Conservation (phyloP, 2,113 vertebrate genomes). For the Prinia subflava region DNA sequence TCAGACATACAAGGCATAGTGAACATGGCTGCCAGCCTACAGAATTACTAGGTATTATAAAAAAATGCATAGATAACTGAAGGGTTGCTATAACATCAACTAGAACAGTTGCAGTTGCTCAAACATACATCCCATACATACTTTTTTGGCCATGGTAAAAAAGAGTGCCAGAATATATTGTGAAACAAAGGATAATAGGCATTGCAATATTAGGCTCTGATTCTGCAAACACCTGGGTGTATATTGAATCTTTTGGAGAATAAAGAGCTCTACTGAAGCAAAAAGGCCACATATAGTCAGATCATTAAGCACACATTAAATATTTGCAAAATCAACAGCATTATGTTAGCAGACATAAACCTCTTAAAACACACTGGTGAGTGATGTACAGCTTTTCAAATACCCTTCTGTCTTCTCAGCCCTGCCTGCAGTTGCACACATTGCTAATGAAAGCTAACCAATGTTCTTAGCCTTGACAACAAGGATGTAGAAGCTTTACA, state of each 20-base stretch:
- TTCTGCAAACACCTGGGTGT: not conserved
- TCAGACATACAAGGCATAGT: slow-evolving; percentile 80
- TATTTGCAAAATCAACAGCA: not conserved
- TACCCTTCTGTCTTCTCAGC: not conserved
- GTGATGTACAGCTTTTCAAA: slow-evolving; percentile 23
- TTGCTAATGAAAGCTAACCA: slow-evolving; percentile 23
- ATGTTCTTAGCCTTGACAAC: not conserved
- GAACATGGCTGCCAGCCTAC: slow-evolving; percentile 72
- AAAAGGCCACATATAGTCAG: not conserved
- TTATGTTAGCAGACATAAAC: slow-evolving; percentile 48
- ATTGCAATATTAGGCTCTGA: slow-evolving; percentile 41
- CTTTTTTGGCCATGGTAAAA: slow-evolving; percentile 83
- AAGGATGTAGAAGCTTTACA: not conserved
- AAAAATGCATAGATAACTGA: slow-evolving; percentile 94
- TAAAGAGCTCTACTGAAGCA: not conserved
- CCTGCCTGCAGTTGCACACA: not conserved
- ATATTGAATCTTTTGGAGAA: not conserved
- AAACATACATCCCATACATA: slow-evolving; percentile 60
- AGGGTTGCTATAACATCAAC: slow-evolving; percentile 63
- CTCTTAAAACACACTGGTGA: slow-evolving; percentile 48
- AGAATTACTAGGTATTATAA: slow-evolving; percentile 63
- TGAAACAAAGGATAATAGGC: slow-evolving; percentile 33
- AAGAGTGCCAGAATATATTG: slow-evolving; percentile 64
- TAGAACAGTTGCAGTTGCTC: slow-evolving; percentile 63
- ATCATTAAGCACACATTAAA: not conserved